Evolutionary conservation across 2,113 vertebrate species (phyloP).

Genomic region (Myrmecophaga tridactyla): DNA sequence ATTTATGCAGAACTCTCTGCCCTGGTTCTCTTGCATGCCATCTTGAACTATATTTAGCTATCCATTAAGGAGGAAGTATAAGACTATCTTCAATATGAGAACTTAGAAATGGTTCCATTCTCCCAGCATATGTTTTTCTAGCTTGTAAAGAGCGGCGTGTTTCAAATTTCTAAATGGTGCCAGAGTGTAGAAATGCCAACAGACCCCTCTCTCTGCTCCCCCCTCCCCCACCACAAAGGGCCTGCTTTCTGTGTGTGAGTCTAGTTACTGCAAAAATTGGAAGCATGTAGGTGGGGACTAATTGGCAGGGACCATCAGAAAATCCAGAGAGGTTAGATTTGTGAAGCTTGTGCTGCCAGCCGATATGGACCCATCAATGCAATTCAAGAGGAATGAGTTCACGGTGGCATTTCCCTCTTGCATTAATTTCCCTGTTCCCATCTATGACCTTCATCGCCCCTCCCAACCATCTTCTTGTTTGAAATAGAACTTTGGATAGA

Average conservation of each 20-base stretch:
- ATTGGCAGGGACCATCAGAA: background rate
- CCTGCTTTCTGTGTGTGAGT: background rate
- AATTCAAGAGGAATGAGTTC: background rate
- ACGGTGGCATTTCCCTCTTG: background rate
- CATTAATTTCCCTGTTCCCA: background rate
- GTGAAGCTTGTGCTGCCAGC: background rate
- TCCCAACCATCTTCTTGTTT: background rate
- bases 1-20: background rate
- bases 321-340: background rate
- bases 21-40: background rate
- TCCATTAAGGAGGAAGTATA: background rate
- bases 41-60: background rate
- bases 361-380: background rate
- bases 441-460: background rate
- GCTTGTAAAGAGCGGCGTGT: background rate
- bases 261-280: background rate
- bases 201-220: background rate
- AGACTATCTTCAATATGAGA: background rate
- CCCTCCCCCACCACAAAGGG: background rate
- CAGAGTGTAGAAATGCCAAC: background rate
- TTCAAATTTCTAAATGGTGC: slow-evolving; percentile 3
- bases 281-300: background rate
- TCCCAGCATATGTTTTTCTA: background rate
- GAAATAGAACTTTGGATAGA: background rate
- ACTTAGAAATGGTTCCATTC: background rate